A percentile compares a stretch with the other conserved stretches of the same genome.
phyloP scores from a whole-genome alignment of 2,113 vertebrate species.

The Myocastor coypus region DNA sequence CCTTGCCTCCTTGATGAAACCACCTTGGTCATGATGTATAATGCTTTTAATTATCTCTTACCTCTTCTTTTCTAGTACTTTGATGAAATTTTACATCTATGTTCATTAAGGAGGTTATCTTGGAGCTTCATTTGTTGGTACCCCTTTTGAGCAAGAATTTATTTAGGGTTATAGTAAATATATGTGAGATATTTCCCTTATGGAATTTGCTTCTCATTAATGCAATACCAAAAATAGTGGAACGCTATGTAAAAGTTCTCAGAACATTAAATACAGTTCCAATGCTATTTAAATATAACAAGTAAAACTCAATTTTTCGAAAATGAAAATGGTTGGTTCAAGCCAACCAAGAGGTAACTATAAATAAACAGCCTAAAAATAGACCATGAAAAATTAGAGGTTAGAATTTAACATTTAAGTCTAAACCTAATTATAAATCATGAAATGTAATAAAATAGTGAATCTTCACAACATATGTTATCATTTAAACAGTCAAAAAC shows the following conservation, averaged over 20 bases:
- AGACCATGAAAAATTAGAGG: background rate
- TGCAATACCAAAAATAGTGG: background rate
- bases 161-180: background rate
- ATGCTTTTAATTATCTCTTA: background rate
- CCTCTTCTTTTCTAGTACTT: background rate
- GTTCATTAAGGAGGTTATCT: background rate
- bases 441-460: background rate
- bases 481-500: background rate
- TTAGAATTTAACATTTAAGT: background rate
- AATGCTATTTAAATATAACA: background rate
- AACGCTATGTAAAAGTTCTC: background rate
- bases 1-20: background rate
- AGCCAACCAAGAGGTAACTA: background rate
- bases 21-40: background rate
- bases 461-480: background rate
- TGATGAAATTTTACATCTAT: background rate
- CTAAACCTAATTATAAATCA: background rate
- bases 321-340: background rate
- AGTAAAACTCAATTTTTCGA: background rate
- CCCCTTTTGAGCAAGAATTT: background rate
- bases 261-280: background rate
- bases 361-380: background rate
- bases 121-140: background rate
- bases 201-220: slow-evolving; percentile 5
- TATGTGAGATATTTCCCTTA: background rate